These are phyloP conservation scores for Macropus fuliginosus DNA, from an alignment of 2,797 vertebrate genomes.

Conservation along the genomic window DNA sequence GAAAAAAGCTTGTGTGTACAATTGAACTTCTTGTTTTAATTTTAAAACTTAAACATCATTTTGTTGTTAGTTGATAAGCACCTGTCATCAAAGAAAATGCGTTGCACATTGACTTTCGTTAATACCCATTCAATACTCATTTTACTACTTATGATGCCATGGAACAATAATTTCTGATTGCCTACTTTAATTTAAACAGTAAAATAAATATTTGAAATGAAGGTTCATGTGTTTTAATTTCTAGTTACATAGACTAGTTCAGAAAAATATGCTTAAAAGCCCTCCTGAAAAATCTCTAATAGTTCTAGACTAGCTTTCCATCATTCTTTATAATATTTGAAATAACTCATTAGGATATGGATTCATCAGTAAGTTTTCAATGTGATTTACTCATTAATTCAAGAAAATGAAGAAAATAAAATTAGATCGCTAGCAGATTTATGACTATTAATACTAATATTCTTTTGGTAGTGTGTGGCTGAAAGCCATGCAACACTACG, in stretches of 20 bases:
- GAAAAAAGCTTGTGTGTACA: slow-evolving; percentile 26
- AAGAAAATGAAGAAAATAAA: slow-evolving; percentile 59
- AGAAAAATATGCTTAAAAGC: background rate
- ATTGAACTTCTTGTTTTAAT: slow-evolving; percentile 25
- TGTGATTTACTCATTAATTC: slow-evolving; percentile 45
- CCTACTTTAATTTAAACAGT: background rate
- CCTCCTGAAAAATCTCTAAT: background rate
- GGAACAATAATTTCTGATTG: slow-evolving; percentile 34
- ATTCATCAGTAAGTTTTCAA: slow-evolving; percentile 18
- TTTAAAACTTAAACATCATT: slow-evolving; percentile 49
- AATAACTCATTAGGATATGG: slow-evolving; percentile 12
- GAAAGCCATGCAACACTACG: background rate
- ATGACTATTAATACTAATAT: background rate
- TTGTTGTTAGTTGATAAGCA: slow-evolving; percentile 16
- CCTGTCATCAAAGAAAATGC: slow-evolving; percentile 16
- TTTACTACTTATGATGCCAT: slow-evolving; percentile 32
- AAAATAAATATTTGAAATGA: slow-evolving; percentile 42
- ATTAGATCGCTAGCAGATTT: background rate
- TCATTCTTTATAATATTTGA: slow-evolving; percentile 50
- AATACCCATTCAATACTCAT: slow-evolving; percentile 13
- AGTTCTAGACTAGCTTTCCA: slow-evolving; percentile 14
- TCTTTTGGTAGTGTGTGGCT: background rate
- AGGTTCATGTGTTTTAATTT: slow-evolving; percentile 21
- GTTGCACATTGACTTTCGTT: background rate
- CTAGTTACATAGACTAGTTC: slow-evolving; percentile 39